Conservation (phyloP, 2,888 invertebrate genomes). For the Anthoptus insignis region DNA sequence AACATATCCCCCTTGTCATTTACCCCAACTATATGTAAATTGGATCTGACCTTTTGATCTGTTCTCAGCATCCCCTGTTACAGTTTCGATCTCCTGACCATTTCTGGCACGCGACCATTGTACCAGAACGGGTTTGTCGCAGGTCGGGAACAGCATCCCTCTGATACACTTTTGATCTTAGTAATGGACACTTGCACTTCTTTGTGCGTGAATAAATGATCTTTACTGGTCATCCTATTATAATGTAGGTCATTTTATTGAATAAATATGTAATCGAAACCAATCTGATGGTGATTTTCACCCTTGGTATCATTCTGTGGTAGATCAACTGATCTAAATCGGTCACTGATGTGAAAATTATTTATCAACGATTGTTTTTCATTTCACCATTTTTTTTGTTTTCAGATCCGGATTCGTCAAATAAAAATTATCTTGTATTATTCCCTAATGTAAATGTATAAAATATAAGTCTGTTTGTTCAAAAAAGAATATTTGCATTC, state of each 20-base stretch:
- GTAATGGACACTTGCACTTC: constrained; percentile 25
- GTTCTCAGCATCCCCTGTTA: constrained; percentile 67
- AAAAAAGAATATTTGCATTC: no score
- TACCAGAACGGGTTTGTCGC: constrained; percentile 41
- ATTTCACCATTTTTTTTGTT: no score
- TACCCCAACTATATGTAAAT: constrained; percentile 59
- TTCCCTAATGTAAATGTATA: no score
- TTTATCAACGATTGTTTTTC: no score
- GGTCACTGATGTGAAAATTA: no score
- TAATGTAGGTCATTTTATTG: neutral
- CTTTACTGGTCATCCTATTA: constrained; percentile 5
- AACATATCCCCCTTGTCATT: constrained; percentile 20
- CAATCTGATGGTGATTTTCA: no score
- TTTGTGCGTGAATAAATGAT: constrained; percentile 23
- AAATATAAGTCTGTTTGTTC: no score
- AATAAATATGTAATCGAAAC: neutral
- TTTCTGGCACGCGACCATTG: constrained; percentile 46
- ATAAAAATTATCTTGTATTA: no score
- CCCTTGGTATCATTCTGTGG: no score
- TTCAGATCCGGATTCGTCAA: no score
- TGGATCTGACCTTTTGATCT: constrained; percentile 53
- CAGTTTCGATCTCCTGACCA: constrained; percentile 59
- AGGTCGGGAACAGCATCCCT: constrained; percentile 53
- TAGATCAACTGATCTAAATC: no score
- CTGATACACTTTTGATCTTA: constrained; percentile 68